phyloP scores from a whole-genome alignment of 2,888 invertebrate species.

The Dermolepida albohirtum region DNA sequence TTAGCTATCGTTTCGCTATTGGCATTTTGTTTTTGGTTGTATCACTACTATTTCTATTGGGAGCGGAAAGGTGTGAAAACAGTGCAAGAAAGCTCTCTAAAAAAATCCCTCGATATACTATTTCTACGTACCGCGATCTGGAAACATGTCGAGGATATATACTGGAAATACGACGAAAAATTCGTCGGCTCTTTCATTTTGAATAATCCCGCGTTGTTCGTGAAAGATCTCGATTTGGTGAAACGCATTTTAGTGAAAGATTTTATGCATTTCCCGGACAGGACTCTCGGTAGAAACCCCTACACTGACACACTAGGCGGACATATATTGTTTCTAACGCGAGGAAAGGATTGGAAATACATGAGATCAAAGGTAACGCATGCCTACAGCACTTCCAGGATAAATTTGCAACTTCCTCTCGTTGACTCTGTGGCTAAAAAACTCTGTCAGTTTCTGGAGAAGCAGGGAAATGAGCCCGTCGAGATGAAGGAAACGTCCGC shows the following conservation, averaged over 20 bases:
- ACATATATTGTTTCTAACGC: slow-evolving; percentile 63
- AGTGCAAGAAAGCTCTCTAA: slow-evolving; percentile 60
- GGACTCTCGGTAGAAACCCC: slow-evolving; percentile 63
- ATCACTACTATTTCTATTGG: slow-evolving; percentile 61
- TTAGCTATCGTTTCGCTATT: background rate
- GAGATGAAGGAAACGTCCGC: slow-evolving; percentile 53
- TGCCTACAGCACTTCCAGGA: slow-evolving; percentile 68
- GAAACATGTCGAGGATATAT: slow-evolving; percentile 55
- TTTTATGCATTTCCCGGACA: slow-evolving; percentile 66
- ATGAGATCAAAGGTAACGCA: slow-evolving; percentile 68
- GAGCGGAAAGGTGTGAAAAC: slow-evolving; percentile 60
- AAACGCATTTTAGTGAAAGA: slow-evolving; percentile 66
- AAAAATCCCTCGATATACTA: slow-evolving; percentile 61
- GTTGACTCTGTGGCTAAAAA: slow-evolving; percentile 61
- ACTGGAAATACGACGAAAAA: slow-evolving; percentile 54
- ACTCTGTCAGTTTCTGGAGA: slow-evolving; percentile 28
- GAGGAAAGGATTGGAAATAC: slow-evolving; percentile 68
- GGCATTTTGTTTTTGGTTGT: background rate
- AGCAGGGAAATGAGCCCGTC: slow-evolving; percentile 11
- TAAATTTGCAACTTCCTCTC: slow-evolving; percentile 67
- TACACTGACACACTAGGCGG: slow-evolving; percentile 62
- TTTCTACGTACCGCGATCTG: slow-evolving; percentile 56
- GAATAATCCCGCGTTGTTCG: slow-evolving; percentile 65
- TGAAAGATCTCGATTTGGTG: slow-evolving; percentile 65
- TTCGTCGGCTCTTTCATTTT: slow-evolving; percentile 68